A percentile compares a stretch with the other conserved stretches of the same genome.
Conservation (phyloP, 2,888 invertebrate species). For the Orthosia gothica region DNA sequence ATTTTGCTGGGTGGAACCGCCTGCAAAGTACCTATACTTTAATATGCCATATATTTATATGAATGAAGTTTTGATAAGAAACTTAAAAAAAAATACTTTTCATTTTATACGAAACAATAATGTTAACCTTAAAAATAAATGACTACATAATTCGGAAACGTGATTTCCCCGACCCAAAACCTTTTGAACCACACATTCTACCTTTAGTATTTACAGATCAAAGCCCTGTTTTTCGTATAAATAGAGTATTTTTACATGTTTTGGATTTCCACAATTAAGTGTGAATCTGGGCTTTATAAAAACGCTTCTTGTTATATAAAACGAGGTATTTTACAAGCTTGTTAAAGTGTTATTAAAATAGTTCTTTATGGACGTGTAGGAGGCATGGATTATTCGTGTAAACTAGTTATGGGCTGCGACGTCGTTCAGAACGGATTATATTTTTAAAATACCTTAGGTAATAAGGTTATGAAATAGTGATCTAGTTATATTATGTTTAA, state of each 20-base stretch:
- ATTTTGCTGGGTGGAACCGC: too few relatives aligned
- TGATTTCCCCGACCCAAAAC: conserved; percentile 6
- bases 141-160: background rate
- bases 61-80: too few relatives aligned
- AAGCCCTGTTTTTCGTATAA: conserved; percentile 17
- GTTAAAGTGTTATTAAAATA: conserved; percentile 76
- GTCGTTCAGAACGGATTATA: conserved; percentile 61
- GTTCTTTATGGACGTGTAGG: conserved; percentile 76
- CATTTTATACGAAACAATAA: too few relatives aligned
- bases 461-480: conserved; percentile 44
- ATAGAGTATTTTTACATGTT: conserved; percentile 35
- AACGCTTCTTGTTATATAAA: conserved; percentile 69
- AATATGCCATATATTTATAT: too few relatives aligned
- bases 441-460: conserved; percentile 51
- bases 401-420: conserved; percentile 66
- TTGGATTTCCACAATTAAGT: conserved; percentile 51
- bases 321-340: conserved; percentile 72
- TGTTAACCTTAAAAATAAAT: too few relatives aligned
- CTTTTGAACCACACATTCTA: conserved; percentile 14
- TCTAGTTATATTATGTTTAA: conserved; percentile 19
- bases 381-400: conserved; percentile 69
- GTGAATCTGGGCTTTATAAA: conserved; percentile 54
- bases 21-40: too few relatives aligned
- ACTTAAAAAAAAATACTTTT: too few relatives aligned
- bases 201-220: conserved; percentile 35